Percentiles rank a stretch among this genome's conserved stretches.
phyloP scores from a whole-genome alignment of 2,113 vertebrate species.

The Anolis sagrei region DNA sequence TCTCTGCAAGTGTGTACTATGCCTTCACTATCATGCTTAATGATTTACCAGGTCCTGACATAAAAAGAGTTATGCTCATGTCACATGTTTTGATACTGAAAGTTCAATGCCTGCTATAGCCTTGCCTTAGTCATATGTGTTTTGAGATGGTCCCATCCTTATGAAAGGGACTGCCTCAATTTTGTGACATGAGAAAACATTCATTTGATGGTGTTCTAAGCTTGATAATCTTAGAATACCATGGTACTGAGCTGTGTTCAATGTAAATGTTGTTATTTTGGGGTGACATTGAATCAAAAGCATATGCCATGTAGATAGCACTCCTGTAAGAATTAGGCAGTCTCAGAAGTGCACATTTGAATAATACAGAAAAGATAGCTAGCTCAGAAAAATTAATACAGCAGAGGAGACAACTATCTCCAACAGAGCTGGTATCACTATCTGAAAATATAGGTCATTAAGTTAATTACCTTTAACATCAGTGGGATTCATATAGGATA shows the following conservation, averaged over 20 bases:
- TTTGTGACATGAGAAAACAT: not conserved
- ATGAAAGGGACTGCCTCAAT: not conserved
- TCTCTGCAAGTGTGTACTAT: too few relatives aligned
- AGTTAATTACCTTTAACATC: not conserved
- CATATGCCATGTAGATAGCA: too few relatives aligned
- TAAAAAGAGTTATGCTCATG: too few relatives aligned
- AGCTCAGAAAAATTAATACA: not conserved
- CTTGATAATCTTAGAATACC: not conserved
- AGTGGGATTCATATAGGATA: not conserved
- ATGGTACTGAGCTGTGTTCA: too few relatives aligned
- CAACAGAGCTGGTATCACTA: not conserved
- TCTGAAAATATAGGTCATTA: constrained; percentile 17
- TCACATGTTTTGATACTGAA: too few relatives aligned
- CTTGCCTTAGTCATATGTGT: too few relatives aligned
- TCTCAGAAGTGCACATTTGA: not conserved
- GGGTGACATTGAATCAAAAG: too few relatives aligned
- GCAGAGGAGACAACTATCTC: not conserved
- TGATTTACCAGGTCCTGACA: too few relatives aligned
- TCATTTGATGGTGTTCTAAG: not conserved
- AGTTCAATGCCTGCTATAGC: too few relatives aligned
- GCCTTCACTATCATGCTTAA: too few relatives aligned
- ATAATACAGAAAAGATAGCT: not conserved
- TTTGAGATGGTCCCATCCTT: not conserved
- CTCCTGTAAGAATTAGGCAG: not conserved
- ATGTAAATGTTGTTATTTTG: not conserved